Base-by-base conservation (phyloP, 2,888 invertebrate species). In the Epirrhoe alternata region DNA sequence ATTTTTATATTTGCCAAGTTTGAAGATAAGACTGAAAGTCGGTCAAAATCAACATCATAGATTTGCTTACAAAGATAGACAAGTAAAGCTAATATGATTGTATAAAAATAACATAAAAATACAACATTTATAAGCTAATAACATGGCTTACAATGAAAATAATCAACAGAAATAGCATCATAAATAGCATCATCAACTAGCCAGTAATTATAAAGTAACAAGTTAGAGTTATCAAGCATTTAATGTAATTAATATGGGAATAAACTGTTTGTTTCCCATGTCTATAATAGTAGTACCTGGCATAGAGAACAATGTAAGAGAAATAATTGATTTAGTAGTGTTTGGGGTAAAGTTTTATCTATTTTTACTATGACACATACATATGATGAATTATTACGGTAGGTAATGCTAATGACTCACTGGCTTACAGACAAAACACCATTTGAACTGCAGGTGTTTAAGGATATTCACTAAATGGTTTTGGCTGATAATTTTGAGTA, bases 221-320 rank as follows among this genome's bases (percentile, higher is more conserved):
- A 38, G 35, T 16, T 47, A 47, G 14, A 47, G 7, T 47, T 47
- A 16, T 47, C 47, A 47, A 6, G 2, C 14, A 16, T 6, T 16
- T 47, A 16, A 47, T 47, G 47, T 16, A 47, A 47, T 16, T 47
- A 14, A 47, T 47, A 14, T 47, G 14, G 1, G 47, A 14, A 47
- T 47, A 47, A 47, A 47, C 47, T 47, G 47, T 16, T 47, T 14
- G 47, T 47, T 47, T 47, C 5, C 16, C 47, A 47, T 47, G 47
- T 16, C 16, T 7, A 47, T 14, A 47, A 47, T 47, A 14, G 47
- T 7, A 14, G 16, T 47, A 47, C 47, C 10, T 38, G 6, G 14
- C 16, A 47, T 16, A 3, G 14, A 16, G 7, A 47, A 47, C 47
- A 47, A 47, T 47, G 6, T 14, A 5, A 16, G n/a, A 14, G 12